Percentiles rank a stretch among this genome's conserved stretches.
phyloP scores from a whole-genome alignment of 2,888 invertebrate genomes.

The Ischnura elegans region DNA sequence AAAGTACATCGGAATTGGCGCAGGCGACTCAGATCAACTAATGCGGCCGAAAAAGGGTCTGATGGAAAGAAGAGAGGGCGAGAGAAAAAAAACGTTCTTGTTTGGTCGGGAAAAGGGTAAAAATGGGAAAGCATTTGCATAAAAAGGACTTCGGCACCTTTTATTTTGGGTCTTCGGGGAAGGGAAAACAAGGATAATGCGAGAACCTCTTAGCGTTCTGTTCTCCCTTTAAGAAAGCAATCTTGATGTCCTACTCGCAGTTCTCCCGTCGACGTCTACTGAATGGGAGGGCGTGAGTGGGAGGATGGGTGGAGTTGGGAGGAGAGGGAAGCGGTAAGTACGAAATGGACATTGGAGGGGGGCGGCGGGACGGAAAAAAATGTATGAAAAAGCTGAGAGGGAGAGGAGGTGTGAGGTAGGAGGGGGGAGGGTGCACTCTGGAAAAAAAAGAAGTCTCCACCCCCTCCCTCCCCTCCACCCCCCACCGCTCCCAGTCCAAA shows the following conservation, averaged over 20 bases:
- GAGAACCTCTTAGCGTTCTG: constrained; percentile 35
- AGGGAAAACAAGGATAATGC: constrained; percentile 31
- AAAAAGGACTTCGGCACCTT: background rate
- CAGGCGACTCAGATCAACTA: background rate
- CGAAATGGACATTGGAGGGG: constrained; percentile 45
- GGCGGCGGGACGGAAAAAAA: constrained; percentile 33
- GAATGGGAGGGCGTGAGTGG: background rate
- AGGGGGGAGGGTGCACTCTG: background rate
- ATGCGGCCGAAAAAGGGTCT: background rate
- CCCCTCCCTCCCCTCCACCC: constrained; percentile 15
- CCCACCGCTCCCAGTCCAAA: constrained; percentile 23
- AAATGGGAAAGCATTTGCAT: constrained; percentile 4
- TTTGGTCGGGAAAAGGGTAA: background rate
- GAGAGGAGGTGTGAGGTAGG: background rate
- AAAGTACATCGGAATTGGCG: background rate
- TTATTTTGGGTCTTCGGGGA: background rate
- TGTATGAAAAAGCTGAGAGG: constrained; percentile 14
- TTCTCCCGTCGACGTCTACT: constrained; percentile 1
- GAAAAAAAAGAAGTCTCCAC: background rate
- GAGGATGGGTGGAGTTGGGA: background rate
- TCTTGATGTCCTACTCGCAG: constrained; percentile 6
- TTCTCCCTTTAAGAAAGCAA: constrained; percentile 40
- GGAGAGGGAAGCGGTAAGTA: background rate
- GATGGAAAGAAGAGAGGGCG: background rate
- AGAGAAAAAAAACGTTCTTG: background rate